phyloP scores from a whole-genome alignment of 2,888 invertebrate genomes.

The Drosophila kuntzei region DNA sequence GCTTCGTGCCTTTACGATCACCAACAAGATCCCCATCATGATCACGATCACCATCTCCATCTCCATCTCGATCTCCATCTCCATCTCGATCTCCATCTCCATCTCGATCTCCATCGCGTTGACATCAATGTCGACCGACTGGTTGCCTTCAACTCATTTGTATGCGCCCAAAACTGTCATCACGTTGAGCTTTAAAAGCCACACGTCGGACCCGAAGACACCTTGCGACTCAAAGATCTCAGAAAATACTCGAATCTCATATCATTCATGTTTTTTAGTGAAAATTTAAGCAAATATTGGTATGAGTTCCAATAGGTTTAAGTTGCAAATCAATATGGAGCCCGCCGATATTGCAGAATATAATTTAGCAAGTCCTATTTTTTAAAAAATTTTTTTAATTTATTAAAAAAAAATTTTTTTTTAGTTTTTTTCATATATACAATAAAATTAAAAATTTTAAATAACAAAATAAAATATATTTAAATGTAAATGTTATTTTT shows the following conservation, averaged over 20 bases:
- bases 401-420: no score
- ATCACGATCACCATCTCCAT: constrained; percentile 29
- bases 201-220: constrained; percentile 11
- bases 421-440: no score
- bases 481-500: no score
- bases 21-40: constrained; percentile 14
- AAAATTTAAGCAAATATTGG: not conserved
- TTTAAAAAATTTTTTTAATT: no score
- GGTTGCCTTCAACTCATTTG: constrained; percentile 31
- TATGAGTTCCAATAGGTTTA: not conserved
- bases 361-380: not conserved
- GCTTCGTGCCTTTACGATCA: constrained; percentile 39
- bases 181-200: constrained; percentile 31
- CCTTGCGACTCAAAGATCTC: not conserved
- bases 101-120: constrained; percentile 29
- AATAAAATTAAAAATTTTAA: no score
- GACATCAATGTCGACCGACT: constrained; percentile 52
- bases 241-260: not conserved
- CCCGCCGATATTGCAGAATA: not conserved
- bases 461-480: no score
- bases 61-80: constrained; percentile 27
- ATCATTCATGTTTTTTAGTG: not conserved
- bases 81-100: constrained; percentile 21
- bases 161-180: constrained; percentile 50
- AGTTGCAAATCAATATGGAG: not conserved